Evolutionary conservation across 2,888 invertebrate genomes (phyloP), one percentile per base, ranked within the genome.

Genomic region (Allolobophora icterica): DNA sequence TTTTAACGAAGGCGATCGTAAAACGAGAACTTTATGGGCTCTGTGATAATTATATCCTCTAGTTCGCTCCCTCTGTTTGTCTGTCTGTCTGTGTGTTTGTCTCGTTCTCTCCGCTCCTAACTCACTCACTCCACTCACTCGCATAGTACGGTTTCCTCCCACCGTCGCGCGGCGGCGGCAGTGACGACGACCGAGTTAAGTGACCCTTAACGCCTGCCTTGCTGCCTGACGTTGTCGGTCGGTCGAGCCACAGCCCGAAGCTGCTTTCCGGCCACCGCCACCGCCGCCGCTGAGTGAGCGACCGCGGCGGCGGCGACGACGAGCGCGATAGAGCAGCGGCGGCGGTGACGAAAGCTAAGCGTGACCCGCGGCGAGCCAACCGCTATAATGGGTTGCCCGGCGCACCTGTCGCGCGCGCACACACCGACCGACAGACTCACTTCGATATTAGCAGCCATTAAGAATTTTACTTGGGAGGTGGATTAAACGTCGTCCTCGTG

Each of bases 381-480:
- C 71, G 71, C 71, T 71, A n/a, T 71, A 71, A 71, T n/a, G 71
- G 71, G 71, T 71, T 71, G 71, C 71, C 71, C 71, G 71, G 71
- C 71, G 71, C 71, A 71, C 71, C 71, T n/a, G n/a, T 71, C 71
- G 71, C 71, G 71, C 71, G 71, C 71, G 71, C 71, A 71, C 71
- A 71, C 71, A 71, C 71, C 71, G n/a, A 71, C 71, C 6, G 71
- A 71, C 71, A 30, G 8, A n/a, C 30, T 71, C 71, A 71, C 71
- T 71, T 71, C n/a, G 71, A 71, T 71, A 71, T 71, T 71, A 71
- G 87, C 87, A 87, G 87, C 35, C 87, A 87, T 87, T 87, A 87
- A 87, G 11, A 38, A 35, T 87, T 87, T 34, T 1, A 38, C 35
- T 35, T 34, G 33, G 38, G 21, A 87, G 87, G 38, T 35, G 87